phyloP scores from a whole-genome alignment of 2,113 vertebrate species.

The Callocephalon fimbriatum region DNA sequence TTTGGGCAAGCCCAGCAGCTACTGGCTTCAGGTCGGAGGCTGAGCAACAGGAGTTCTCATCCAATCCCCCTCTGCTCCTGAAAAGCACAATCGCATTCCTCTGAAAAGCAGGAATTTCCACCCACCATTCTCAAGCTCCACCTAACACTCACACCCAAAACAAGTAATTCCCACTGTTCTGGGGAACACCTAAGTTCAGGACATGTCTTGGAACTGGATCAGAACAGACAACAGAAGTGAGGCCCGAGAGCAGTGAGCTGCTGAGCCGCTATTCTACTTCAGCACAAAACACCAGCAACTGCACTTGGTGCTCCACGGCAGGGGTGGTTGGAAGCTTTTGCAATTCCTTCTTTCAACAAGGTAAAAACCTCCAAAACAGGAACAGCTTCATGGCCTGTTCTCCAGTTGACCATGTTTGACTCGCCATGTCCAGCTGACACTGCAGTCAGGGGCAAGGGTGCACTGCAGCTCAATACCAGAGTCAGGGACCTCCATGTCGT shows the following conservation, averaged over 20 bases:
- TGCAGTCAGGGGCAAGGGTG: constrained; percentile 87
- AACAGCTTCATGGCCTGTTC: constrained; percentile 62
- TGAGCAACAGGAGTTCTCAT: background rate
- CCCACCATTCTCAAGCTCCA: constrained; percentile 17
- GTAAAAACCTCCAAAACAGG: background rate
- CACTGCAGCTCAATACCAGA: constrained; percentile 88
- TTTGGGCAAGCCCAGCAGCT: background rate
- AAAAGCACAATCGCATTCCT: constrained; percentile 6
- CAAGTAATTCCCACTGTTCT: background rate
- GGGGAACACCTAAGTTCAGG: constrained; percentile 27
- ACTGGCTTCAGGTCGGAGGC: background rate
- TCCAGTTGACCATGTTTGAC: constrained; percentile 89
- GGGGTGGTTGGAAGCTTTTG: constrained; percentile 29
- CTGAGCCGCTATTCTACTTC: background rate
- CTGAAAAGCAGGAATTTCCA: constrained; percentile 12
- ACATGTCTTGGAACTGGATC: background rate
- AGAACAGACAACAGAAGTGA: background rate
- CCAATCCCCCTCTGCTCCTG: background rate
- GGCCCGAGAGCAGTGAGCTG: background rate
- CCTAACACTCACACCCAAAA: constrained; percentile 10
- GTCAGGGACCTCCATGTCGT: constrained; percentile 88
- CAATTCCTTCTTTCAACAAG: constrained; percentile 15
- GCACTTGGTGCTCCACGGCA: background rate
- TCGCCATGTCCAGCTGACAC: constrained; percentile 87
- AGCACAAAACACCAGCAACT: background rate